A percentile compares a stretch with the other conserved stretches of the same genome.
These are phyloP conservation scores for Drosophila mojavensis DNA, from an alignment of 1,140 invertebrate genomes.

Conservation along the genomic window DNA sequence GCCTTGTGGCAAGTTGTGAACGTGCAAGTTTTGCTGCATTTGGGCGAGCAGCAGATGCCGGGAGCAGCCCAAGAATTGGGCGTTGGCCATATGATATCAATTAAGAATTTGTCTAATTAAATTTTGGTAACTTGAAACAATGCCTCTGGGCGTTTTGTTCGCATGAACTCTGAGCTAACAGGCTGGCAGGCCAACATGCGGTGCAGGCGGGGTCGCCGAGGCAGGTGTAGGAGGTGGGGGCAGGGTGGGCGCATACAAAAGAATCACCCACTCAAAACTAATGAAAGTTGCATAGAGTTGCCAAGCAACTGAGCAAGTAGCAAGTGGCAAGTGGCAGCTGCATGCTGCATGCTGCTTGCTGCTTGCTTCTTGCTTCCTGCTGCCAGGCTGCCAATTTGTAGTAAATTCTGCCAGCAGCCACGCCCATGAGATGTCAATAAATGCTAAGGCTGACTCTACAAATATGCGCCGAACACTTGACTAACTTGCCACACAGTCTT, in stretches of 20 bases:
- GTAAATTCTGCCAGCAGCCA: slow-evolving; percentile 71
- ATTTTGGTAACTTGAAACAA: slow-evolving; percentile 78
- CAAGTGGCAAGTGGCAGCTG: slow-evolving; percentile 42
- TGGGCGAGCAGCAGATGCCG: slow-evolving; percentile 7
- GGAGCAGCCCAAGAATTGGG: slow-evolving; percentile 47
- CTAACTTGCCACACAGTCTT: slow-evolving; percentile 45
- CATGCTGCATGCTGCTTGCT: background rate
- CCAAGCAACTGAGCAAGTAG: slow-evolving; percentile 34
- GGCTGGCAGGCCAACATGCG: background rate
- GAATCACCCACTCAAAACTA: slow-evolving; percentile 59
- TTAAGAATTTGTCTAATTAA: slow-evolving; percentile 83
- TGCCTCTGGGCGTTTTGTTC: slow-evolving; percentile 59
- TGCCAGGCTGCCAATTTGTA: slow-evolving; percentile 70
- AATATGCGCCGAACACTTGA: slow-evolving; percentile 62
- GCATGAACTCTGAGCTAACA: slow-evolving; percentile 62
- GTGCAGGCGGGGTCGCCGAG: background rate
- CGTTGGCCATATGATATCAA: slow-evolving; percentile 80
- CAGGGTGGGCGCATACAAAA: slow-evolving; percentile 29
- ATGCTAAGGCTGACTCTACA: slow-evolving; percentile 49
- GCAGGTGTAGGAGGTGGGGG: background rate
- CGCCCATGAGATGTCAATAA: slow-evolving; percentile 77
- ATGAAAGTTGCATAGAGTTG: slow-evolving; percentile 58
- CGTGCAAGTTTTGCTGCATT: slow-evolving; percentile 62
- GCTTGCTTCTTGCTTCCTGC: slow-evolving; percentile 5
- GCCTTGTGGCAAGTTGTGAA: slow-evolving; percentile 61